Conservation (phyloP, 1,140 invertebrate genomes). For the fruit fly (Drosophila melanogaster) region Release_6_plus_ISO1_MT NT_037436.4:17213501-17214000, state of each 20-base stretch:
- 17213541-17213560: constrained; percentile 51
- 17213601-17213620: constrained; percentile 48
- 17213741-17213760: constrained; percentile 13
- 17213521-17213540: constrained; percentile 59
- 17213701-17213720: constrained; percentile 44
- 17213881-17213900: no score
- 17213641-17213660: constrained; percentile 52
- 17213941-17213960: no score
- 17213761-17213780: constrained; percentile 1
- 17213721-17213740: constrained; percentile 31
- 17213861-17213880: no score
- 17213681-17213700: constrained; percentile 18
- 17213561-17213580: constrained; percentile 41
- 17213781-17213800: neutral
- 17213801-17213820: no score
- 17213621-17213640: constrained; percentile 45
- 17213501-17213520: constrained; percentile 71
- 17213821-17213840: no score
- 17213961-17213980: no score
- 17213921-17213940: no score
- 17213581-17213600: constrained; percentile 50
- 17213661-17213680: constrained; percentile 47
- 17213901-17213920: no score
- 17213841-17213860: no score
- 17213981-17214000: neutral